phyloP scores from a whole-genome alignment of 2,888 invertebrate genomes.

The Ditylenchus weischeri region DNA sequence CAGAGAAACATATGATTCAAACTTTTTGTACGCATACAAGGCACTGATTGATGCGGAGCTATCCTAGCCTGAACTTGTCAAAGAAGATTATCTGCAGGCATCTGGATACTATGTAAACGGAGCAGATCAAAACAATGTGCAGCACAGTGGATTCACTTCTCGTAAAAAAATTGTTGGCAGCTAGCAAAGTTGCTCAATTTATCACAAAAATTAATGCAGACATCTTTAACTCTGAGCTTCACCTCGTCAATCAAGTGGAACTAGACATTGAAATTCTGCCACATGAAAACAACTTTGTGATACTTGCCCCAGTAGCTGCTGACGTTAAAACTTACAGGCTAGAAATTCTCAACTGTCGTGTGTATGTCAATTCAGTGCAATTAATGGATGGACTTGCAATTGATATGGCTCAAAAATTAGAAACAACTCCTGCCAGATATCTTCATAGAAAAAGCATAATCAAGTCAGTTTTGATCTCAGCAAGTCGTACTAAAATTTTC shows the following conservation, averaged over 20 bases:
- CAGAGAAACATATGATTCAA: slow-evolving; percentile 10
- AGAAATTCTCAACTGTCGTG: not conserved
- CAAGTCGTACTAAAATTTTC: slow-evolving; percentile 10
- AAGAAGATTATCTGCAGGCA: slow-evolving; percentile 15
- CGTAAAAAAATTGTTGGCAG: not conserved
- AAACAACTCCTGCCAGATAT: slow-evolving; percentile 14
- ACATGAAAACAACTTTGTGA: too few relatives aligned
- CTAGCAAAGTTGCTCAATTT: slow-evolving; percentile 11
- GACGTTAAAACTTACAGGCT: not conserved
- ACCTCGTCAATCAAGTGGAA: too few relatives aligned
- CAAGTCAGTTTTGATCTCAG: slow-evolving; percentile 18
- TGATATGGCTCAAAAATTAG: slow-evolving; percentile 11
- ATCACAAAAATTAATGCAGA: slow-evolving; percentile 3
- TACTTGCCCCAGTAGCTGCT: too few relatives aligned
- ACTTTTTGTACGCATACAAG: slow-evolving; percentile 15
- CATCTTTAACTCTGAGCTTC: too few relatives aligned
- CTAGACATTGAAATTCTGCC: too few relatives aligned
- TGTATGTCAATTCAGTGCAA: not conserved
- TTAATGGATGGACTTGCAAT: slow-evolving; percentile 18
- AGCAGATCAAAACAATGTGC: slow-evolving; percentile 11
- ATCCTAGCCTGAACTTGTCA: slow-evolving; percentile 7
- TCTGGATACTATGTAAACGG: too few relatives aligned
- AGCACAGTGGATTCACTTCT: slow-evolving; percentile 20
- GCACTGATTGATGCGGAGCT: slow-evolving; percentile 16
- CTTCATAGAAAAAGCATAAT: slow-evolving; percentile 18